A percentile compares a stretch with the other conserved stretches of the same genome.
Conservation (phyloP, 2,797 vertebrate species). For the Hydrophis major region DNA sequence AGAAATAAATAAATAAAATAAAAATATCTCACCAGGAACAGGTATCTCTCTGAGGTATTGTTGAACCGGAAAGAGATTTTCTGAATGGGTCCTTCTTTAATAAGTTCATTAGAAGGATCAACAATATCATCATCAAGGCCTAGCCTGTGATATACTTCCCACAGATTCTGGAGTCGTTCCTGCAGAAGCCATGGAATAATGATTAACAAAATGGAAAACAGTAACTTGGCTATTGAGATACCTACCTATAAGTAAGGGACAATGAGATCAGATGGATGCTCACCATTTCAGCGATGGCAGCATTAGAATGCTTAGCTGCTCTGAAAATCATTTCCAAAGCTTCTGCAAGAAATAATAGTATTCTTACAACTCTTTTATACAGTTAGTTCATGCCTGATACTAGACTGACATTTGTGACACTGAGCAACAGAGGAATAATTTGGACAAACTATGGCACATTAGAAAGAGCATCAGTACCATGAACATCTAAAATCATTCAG, state of each 20-base stretch:
- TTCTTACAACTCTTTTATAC: background rate
- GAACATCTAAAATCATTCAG: background rate
- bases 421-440: background rate
- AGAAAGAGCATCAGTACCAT: background rate
- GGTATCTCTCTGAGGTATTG: constrained; percentile 81
- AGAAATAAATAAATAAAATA: background rate
- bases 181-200: constrained; percentile 46
- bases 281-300: constrained; percentile 84
- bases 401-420: background rate
- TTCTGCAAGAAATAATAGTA: constrained; percentile 66
- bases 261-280: constrained; percentile 19
- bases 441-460: background rate
- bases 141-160: constrained; percentile 88
- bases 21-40: constrained; percentile 79
- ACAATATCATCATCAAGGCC: constrained; percentile 84
- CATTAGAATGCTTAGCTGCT: constrained; percentile 85
- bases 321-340: constrained; percentile 83
- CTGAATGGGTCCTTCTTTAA: constrained; percentile 84
- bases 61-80: constrained; percentile 85
- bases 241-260: background rate
- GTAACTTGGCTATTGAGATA: background rate
- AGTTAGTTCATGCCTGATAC: background rate
- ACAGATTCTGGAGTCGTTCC: constrained; percentile 84
- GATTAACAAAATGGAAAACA: background rate
- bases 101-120: constrained; percentile 85